Conservation (phyloP, 2,888 invertebrate species). For the Meiosimyza decipiens region DNA sequence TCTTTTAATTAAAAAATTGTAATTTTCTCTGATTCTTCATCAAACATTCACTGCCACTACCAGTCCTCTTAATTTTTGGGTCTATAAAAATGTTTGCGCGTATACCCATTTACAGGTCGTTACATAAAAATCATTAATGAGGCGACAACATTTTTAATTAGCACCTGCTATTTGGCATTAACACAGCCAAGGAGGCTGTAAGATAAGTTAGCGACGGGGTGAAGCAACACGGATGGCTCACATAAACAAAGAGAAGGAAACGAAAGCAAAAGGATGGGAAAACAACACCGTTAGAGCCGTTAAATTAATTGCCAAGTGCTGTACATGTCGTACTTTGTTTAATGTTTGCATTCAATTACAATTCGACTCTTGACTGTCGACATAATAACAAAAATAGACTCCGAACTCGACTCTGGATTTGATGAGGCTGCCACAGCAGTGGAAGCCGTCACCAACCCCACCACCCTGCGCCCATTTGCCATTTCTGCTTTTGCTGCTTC, state of each 20-base stretch:
- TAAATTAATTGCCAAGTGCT: constrained; percentile 12
- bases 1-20: no score
- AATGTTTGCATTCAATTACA: constrained; percentile 33
- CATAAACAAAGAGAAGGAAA: no score
- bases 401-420: background rate
- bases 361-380: constrained; percentile 16
- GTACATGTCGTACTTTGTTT: constrained; percentile 10
- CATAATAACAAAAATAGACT: constrained; percentile 22
- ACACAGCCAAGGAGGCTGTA: constrained; percentile 9
- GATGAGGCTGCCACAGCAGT: no score
- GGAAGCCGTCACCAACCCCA: no score
- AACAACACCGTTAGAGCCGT: background rate
- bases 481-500: no score
- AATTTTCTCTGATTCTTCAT: no score
- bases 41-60: no score
- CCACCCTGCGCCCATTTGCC: no score
- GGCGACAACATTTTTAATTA: constrained; percentile 65
- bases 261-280: no score
- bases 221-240: background rate
- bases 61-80: no score
- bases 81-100: constrained; percentile 36
- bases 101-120: constrained; percentile 47
- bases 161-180: constrained; percentile 56
- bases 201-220: background rate
- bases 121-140: constrained; percentile 59